Base-by-base conservation (phyloP, 2,797 vertebrate genomes). In the Crocidura indochinensis region DNA sequence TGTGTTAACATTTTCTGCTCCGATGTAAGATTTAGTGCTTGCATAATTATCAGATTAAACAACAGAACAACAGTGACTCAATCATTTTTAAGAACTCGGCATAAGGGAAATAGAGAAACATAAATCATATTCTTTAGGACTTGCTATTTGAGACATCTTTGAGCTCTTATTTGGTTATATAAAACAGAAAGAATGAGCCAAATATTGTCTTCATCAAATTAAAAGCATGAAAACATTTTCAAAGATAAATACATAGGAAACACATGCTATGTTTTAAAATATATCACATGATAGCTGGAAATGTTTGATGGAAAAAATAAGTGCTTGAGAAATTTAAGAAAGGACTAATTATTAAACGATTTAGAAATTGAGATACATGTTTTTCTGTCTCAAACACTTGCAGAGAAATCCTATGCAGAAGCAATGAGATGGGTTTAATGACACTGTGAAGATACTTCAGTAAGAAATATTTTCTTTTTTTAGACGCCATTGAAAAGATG, bases 11-110 rank as follows among this genome's bases (percentile, higher is more conserved):
- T 98, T 98, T 98, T 98, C 97, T 98, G 95, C 96, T 98, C 97
- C 97, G 97, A 78, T 98, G 93, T 97, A 97, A 97, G 97, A 98
- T 97, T 97, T 97, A 93, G 95, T 95, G 97, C 97, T 98, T 97
- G 95, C 96, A 96, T 98, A 98, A 98, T 98, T 97, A 98, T 98
- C 96, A 95, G 96, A 98, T 98, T 98, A 98, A 98, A 98, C 95
- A 97, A 97, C 96, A 97, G 96, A 98, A 97, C 96, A 97, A 97
- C 97, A 97, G 96, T 96, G 95, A 97, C 97, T 97, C 96, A 96
- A 29, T 96, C 94, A 81, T 96, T 94, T 96, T 85, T 96, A 95
- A 96, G 93, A 96, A 96, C 95, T 0, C 20, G 95, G 90, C 93
- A 94, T 94, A 92, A 95, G 91, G 72, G 85, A 97, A 92, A 97